Evolutionary conservation across 2,797 vertebrate genomes (phyloP), one percentile per base, ranked within the genome.

Genomic region (Alfaro cultratus): DNA sequence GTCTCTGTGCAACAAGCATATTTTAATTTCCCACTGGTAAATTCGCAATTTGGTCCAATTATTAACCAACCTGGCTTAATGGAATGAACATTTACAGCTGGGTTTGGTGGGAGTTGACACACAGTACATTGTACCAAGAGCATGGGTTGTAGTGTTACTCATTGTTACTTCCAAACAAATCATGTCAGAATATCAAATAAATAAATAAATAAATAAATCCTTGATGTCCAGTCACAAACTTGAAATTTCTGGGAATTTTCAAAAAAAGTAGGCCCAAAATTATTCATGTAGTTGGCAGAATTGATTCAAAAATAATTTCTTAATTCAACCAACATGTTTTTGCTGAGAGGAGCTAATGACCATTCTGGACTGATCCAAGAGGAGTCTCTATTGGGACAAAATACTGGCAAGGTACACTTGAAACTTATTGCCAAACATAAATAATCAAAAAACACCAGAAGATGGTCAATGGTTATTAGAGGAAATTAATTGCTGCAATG

Each of bases 1-100:
- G 85, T 93, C 83, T 86, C 85, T 34, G 84, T 82, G 88, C 90
- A 93, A 93, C 87, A 88, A 89, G 87, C 80, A 80, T 83, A 82
- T 91, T 90, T 93, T 91, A 86, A 91, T 87, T 87, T 85, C 68
- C 84, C 79, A 75, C 57, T 31, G 71, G 84, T 21, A 41, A 87
- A 84, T 84, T 76, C 36, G 76, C n/a, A 85, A 88, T 90, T 74
- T 80, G 2, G 11, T 67, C 51, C 75, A 79, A 80, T 90, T 82
- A 85, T 80, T 1, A 2, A 82, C 43, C 55, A 81, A 82, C 36
- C 1, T 62, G 67, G 8, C 26, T 34, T 47, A 57, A 79, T 74
- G 23, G 47, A 73, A 79, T 39, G 49, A 45, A 9, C 47, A 23
- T 81, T 89, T 82, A 73, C 71, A 74, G 45, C 75, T n/a, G 64